These are phyloP conservation scores for Eucidaris tribuloides DNA, from an alignment of 35 echinoderm and acorn worm genomes.

Conservation along the genomic window DNA sequence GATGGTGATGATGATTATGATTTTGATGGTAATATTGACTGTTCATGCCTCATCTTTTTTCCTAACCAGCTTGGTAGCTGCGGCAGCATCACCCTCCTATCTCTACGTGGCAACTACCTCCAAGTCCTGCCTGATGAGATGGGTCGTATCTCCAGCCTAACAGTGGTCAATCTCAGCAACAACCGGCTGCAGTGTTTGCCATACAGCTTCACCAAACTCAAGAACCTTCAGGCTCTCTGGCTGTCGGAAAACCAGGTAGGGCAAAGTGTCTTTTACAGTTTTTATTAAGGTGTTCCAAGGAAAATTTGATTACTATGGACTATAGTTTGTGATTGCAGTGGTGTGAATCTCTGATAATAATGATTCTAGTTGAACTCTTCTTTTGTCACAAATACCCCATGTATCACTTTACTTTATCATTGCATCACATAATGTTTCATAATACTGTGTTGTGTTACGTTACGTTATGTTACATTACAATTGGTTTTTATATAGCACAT, in stretches of 20 bases:
- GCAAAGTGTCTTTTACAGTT: not conserved
- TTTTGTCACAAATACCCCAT: not conserved
- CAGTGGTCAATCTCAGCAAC: constrained; percentile 90
- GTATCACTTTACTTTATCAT: too few species aligned
- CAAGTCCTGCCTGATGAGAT: constrained; percentile 84
- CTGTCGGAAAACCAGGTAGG: constrained; percentile 94
- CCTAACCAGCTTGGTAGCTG: constrained; percentile 96
- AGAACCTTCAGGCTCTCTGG: constrained; percentile 91
- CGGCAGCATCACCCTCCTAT: constrained; percentile 72
- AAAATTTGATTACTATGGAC: not conserved
- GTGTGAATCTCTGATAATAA: not conserved
- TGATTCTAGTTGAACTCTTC: not conserved
- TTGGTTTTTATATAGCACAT: too few species aligned
- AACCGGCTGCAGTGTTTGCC: constrained; percentile 86
- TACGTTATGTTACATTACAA: too few species aligned
- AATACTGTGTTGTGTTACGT: too few species aligned
- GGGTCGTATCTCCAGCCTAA: constrained; percentile 63
- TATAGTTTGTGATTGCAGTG: not conserved
- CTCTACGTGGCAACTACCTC: constrained; percentile 72
- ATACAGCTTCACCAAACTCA: constrained; percentile 84
- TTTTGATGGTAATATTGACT: too few species aligned
- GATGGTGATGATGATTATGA: too few species aligned
- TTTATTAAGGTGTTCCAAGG: not conserved
- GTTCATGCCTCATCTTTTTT: too few species aligned
- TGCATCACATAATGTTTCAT: too few species aligned